Base-by-base conservation (phyloP, 2,113 vertebrate genomes). In the Bubalus kerabau region DNA sequence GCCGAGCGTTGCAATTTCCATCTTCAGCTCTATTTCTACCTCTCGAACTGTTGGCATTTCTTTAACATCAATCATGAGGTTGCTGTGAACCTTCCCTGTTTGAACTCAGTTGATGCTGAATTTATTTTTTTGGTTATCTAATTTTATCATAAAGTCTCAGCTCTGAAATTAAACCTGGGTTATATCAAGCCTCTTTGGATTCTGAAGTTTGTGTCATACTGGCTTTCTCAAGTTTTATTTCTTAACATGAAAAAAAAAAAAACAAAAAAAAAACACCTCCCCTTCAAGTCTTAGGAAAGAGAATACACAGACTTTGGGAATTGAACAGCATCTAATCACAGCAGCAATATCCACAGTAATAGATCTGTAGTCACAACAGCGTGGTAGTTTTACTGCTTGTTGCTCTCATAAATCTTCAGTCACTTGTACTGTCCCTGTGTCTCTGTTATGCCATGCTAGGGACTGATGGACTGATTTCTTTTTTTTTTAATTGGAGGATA, bases 121-220 rank as follows among this genome's bases (percentile, higher is more conserved):
- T 93, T 87, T 94, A 91, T 94, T 95, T 98, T 87, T 62, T 71
- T 71, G n/a, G 28, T 89, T 89, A 87, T 92, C 78, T 92, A 94
- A 95, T 91, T 94, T 67, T 95, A 91, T 93, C 23, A 94, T 67
- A 46, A 93, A 87, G 90, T 19, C 56, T 81, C 17, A 84, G 19
- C 16, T 95, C 40, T 93, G 67, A 93, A 96, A 97, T 95, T 82
- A 91, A 93, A 96, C 28, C 15, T 57, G 7, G 28, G 36, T 91
- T 94, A 50, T 67, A 88, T 19, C 30, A 60, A 23, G 14, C 67
- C 57, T 93, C 26, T 56, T 88, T 71, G 46, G 59, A 76, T 60
- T 86, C 56, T 96, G 23, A 83, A 89, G 67, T 93, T 36, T 95
- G 36, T 87, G 19, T 40, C 50, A 62, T 43, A 83, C n/a, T 90